Conservation (phyloP, 2,888 invertebrate species). For the Limnephilus auricula region DNA sequence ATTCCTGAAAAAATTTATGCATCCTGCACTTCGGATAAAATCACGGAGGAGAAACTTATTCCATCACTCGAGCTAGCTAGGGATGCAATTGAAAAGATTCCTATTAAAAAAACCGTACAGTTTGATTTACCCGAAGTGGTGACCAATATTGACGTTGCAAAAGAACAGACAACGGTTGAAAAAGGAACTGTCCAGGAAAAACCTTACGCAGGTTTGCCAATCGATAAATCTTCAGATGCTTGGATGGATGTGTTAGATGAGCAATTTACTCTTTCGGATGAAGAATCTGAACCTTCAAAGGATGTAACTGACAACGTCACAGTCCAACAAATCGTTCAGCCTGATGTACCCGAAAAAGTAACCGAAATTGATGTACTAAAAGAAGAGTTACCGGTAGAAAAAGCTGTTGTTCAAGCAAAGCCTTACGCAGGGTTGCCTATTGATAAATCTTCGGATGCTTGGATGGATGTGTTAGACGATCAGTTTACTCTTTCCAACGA, state of each 20-base stretch:
- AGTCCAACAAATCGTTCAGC: too few relatives aligned
- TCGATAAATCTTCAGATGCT: too few relatives aligned
- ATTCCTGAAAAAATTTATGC: background rate
- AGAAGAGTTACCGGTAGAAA: too few relatives aligned
- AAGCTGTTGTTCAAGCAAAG: background rate
- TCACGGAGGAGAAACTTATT: too few relatives aligned
- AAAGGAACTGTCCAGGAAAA: background rate
- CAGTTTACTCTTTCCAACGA: constrained; percentile 68
- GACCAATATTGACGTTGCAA: background rate
- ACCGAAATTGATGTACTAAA: too few relatives aligned
- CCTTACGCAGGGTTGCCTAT: constrained; percentile 62
- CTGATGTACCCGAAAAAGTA: too few relatives aligned
- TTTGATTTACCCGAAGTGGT: background rate
- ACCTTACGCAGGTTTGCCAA: constrained; percentile 64
- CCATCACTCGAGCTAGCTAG: background rate
- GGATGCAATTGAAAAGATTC: background rate
- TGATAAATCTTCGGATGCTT: constrained; percentile 63
- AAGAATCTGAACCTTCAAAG: constrained; percentile 60
- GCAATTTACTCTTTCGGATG: too few relatives aligned
- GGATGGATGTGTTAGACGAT: constrained; percentile 68
- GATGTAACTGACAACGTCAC: too few relatives aligned
- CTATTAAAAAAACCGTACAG: background rate
- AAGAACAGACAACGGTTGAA: background rate
- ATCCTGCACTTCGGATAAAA: too few relatives aligned
- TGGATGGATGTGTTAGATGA: too few relatives aligned